Evolutionary conservation across 2,113 vertebrate species (phyloP).

Genomic region (Pseudorhombus dupliciocellatus): DNA sequence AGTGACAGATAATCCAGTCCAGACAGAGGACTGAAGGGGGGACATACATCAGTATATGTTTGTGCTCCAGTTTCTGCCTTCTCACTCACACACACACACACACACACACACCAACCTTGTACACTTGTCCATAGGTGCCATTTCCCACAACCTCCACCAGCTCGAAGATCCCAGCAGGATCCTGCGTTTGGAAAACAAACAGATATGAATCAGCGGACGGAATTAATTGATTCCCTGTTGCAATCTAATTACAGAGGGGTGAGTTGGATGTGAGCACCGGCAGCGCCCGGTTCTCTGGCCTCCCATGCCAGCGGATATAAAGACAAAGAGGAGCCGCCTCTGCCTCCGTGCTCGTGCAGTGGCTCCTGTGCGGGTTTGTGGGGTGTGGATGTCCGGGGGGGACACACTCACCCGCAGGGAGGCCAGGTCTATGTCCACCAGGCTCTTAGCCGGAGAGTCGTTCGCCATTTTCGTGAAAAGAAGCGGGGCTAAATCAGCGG

Average conservation of each 20-base stretch:
- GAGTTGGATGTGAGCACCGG: slow-evolving; percentile 46
- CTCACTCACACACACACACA: slow-evolving; percentile 79
- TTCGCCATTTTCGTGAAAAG: slow-evolving; percentile 89
- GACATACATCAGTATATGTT: slow-evolving; percentile 53
- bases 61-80: slow-evolving; percentile 57
- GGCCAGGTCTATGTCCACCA: slow-evolving; percentile 95
- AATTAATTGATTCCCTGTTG: slow-evolving; percentile 11
- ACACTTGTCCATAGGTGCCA: slow-evolving; percentile 92
- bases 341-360: neutral
- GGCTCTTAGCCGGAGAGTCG: slow-evolving; percentile 95
- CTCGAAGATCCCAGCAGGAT: slow-evolving; percentile 91
- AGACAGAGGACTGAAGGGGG: slow-evolving; percentile 17
- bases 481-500: slow-evolving; percentile 48
- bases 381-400: neutral
- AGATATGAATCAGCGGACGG: neutral
- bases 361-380: neutral
- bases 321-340: slow-evolving; percentile 72
- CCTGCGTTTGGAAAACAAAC: slow-evolving; percentile 69
- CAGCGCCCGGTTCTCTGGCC: slow-evolving; percentile 62
- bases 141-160: slow-evolving; percentile 91
- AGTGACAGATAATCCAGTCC: slow-evolving; percentile 57
- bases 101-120: slow-evolving; percentile 88
- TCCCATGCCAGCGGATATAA: slow-evolving; percentile 56
- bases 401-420: slow-evolving; percentile 88
- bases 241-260: slow-evolving; percentile 25